A percentile compares a stretch with the other conserved stretches of the same genome.
phyloP scores from a whole-genome alignment of 2,113 vertebrate species.

The crab-eating macaque (Macaca fascicularis) region T2T-MFA8v1.1 NC_088390.1:6217001-6217500 shows the following conservation, averaged over 20 bases:
- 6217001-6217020: neutral
- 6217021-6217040: neutral
- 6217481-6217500: too few relatives aligned
- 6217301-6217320: neutral
- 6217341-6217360: neutral
- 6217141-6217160: too few relatives aligned
- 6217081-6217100: neutral
- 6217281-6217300: conserved; percentile 9
- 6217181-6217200: neutral
- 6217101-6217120: neutral
- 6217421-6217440: neutral
- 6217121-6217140: neutral
- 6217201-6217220: neutral
- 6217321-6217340: neutral
- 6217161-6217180: neutral
- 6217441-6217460: neutral
- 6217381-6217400: neutral
- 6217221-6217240: too few relatives aligned
- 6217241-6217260: neutral
- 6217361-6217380: neutral
- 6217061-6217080: neutral
- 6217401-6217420: neutral
- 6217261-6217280: neutral
- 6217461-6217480: neutral
- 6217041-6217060: neutral